phyloP scores from a whole-genome alignment of 1,140 invertebrate species.

The Holotrichia oblita region DNA sequence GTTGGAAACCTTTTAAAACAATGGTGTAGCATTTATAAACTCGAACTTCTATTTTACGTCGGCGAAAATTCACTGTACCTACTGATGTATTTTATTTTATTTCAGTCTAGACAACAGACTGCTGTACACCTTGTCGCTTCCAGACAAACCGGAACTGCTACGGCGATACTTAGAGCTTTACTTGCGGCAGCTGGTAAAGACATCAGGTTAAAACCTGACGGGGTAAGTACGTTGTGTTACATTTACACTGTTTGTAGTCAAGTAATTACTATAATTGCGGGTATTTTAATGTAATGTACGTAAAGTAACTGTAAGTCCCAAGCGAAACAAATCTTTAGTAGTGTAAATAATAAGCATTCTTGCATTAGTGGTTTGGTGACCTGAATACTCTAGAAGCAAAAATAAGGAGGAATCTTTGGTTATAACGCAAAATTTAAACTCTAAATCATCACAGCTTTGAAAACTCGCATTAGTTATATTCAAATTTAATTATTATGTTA shows the following conservation, averaged over 20 bases:
- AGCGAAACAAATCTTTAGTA: too few relatives aligned
- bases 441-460: too few relatives aligned
- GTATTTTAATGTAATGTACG: too few relatives aligned
- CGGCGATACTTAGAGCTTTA: slow-evolving; percentile 86
- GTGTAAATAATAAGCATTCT: too few relatives aligned
- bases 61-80: background rate
- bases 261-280: background rate
- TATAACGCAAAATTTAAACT: too few relatives aligned
- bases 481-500: too few relatives aligned
- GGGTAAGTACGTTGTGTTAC: slow-evolving; percentile 76
- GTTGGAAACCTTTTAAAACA: background rate
- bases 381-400: too few relatives aligned
- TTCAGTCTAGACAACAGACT: slow-evolving; percentile 81
- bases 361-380: too few relatives aligned
- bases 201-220: slow-evolving; percentile 83
- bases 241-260: background rate
- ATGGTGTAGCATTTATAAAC: background rate
- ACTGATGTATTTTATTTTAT: background rate
- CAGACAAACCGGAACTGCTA: slow-evolving; percentile 87
- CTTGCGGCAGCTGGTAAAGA: slow-evolving; percentile 87
- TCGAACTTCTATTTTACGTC: background rate
- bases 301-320: too few relatives aligned
- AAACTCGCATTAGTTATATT: too few relatives aligned
- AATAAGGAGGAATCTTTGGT: too few relatives aligned
- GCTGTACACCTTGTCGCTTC: slow-evolving; percentile 91